These are phyloP conservation scores for Pyrochroa serraticornis DNA, from an alignment of 2,888 invertebrate species.

Conservation along the genomic window DNA sequence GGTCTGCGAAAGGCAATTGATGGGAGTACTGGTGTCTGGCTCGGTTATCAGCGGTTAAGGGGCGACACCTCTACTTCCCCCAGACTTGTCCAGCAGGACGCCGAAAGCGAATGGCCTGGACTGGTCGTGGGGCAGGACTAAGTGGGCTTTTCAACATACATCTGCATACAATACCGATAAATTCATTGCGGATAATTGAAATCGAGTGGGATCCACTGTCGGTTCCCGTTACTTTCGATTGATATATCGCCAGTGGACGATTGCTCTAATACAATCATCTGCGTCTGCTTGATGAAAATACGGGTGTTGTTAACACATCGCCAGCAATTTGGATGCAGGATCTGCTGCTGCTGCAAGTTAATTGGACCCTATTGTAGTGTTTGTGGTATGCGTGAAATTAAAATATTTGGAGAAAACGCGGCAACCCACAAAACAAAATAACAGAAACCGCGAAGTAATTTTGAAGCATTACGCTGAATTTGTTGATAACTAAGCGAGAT, in stretches of 20 bases:
- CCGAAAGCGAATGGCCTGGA: neutral
- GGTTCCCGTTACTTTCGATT: constrained; percentile 23
- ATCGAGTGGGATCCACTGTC: constrained; percentile 41
- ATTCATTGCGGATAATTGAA: constrained; percentile 50
- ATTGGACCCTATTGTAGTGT: no score
- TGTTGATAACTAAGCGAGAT: no score
- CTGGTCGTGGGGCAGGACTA: constrained; percentile 13
- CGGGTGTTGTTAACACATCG: constrained; percentile 22
- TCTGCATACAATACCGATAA: constrained; percentile 48
- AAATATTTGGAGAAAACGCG: no score
- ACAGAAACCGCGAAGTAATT: no score
- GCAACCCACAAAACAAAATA: no score
- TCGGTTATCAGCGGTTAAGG: neutral
- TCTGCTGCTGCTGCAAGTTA: no score
- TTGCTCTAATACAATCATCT: constrained; percentile 25
- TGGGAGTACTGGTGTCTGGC: neutral
- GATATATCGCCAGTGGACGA: constrained; percentile 31
- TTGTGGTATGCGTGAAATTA: no score
- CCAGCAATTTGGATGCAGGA: constrained; percentile 6
- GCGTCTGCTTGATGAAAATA: constrained; percentile 28
- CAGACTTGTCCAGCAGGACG: neutral
- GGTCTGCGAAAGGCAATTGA: neutral
- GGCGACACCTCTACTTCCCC: no score
- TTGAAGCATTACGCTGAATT: no score
- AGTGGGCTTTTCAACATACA: constrained; percentile 31